These are phyloP conservation scores for Oligia strigilis DNA, from an alignment of 2,888 invertebrate genomes.

Conservation along the genomic window DNA sequence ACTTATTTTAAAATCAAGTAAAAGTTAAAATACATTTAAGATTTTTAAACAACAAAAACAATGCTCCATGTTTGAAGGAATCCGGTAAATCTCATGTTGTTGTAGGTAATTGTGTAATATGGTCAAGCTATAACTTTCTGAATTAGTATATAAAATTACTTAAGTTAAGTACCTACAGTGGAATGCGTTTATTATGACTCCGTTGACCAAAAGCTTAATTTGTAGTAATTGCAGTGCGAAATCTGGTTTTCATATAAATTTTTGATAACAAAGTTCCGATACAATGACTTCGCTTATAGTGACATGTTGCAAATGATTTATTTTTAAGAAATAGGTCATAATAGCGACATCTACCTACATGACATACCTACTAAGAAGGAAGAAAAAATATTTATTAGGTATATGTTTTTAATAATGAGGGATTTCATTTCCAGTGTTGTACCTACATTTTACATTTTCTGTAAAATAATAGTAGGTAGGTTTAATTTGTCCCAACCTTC, in stretches of 20 bases:
- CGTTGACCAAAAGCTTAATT: neutral
- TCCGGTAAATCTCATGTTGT: slow-evolving; percentile 4
- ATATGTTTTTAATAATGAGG: no score
- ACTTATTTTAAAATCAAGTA: neutral
- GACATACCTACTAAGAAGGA: neutral
- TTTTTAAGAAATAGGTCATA: neutral
- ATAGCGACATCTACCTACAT: neutral
- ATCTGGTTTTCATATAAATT: neutral
- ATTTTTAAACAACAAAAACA: neutral
- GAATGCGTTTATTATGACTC: neutral
- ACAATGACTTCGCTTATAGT: neutral
- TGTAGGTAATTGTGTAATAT: neutral
- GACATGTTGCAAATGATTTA: neutral
- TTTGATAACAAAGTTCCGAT: neutral
- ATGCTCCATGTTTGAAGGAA: neutral
- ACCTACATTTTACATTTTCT: neutral
- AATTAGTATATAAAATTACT: neutral
- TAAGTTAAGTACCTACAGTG: neutral
- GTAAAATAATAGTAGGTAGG: neutral
- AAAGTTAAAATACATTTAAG: neutral
- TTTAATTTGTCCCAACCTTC: neutral
- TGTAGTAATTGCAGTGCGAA: neutral
- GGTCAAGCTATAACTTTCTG: slow-evolving; percentile 11
- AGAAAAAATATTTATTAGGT: no score
- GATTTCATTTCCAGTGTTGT: neutral